These are phyloP conservation scores for Vannuccia rotundouncinata DNA, from an alignment of 2,888 invertebrate genomes.

Conservation along the genomic window DNA sequence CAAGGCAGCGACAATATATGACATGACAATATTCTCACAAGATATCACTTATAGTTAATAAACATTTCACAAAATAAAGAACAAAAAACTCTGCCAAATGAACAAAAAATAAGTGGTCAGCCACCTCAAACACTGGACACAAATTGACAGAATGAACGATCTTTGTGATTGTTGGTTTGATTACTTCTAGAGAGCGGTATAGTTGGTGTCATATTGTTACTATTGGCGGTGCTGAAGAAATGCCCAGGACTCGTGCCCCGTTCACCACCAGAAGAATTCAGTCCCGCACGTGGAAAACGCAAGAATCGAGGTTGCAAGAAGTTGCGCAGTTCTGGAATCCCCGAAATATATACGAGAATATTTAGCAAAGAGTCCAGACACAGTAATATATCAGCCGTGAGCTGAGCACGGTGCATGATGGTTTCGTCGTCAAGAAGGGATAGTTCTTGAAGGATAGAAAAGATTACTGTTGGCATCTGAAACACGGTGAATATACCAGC, in stretches of 20 bases:
- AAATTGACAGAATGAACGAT: not conserved
- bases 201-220: not conserved
- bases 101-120: no score
- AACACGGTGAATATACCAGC: not conserved
- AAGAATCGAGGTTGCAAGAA: not conserved
- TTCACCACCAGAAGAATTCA: not conserved
- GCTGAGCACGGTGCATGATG: not conserved
- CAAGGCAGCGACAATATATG: no score
- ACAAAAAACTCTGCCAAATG: no score
- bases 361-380: constrained; percentile 14
- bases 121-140: not conserved
- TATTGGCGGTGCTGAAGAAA: not conserved
- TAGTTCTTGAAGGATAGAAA: not conserved
- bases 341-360: constrained; percentile 2
- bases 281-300: not conserved
- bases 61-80: no score
- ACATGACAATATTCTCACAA: no score
- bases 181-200: not conserved
- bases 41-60: no score
- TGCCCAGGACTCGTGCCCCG: not conserved
- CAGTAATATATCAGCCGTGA: not conserved
- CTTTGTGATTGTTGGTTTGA: not conserved
- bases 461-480: constrained; percentile 16
- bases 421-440: not conserved
- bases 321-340: not conserved